phyloP scores from a whole-genome alignment of 2,797 vertebrate genomes.

The Microcaecilia unicolor region DNA sequence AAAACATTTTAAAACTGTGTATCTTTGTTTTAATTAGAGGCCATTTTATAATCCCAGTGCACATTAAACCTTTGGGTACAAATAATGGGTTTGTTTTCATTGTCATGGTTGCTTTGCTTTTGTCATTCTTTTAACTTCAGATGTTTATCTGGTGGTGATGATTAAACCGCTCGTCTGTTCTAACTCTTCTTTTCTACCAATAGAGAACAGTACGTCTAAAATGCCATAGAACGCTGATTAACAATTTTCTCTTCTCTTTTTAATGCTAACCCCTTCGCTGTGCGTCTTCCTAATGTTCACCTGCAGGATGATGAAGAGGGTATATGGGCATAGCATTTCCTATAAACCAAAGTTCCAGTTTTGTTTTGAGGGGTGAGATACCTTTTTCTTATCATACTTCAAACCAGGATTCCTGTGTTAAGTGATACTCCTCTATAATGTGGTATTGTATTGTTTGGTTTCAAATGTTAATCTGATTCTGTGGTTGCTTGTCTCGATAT shows the following conservation, averaged over 20 bases:
- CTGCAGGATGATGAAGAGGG: slow-evolving; percentile 95
- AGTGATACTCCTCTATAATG: no score
- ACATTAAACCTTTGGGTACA: slow-evolving; percentile 20
- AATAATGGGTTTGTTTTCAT: slow-evolving; percentile 15
- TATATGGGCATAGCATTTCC: slow-evolving; percentile 91
- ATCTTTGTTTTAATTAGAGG: slow-evolving; percentile 26
- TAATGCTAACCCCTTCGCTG: slow-evolving; percentile 43
- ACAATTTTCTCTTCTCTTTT: slow-evolving; percentile 57
- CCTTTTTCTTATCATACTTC: slow-evolving; percentile 29
- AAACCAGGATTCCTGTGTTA: neutral
- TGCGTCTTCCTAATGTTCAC: slow-evolving; percentile 36
- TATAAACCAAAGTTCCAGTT: slow-evolving; percentile 87
- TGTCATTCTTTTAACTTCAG: slow-evolving; percentile 15
- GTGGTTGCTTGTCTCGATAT: no score
- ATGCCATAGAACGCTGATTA: slow-evolving; percentile 36
- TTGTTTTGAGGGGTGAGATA: slow-evolving; percentile 90
- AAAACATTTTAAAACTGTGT: no score
- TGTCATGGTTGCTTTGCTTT: slow-evolving; percentile 37
- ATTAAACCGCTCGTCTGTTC: slow-evolving; percentile 19
- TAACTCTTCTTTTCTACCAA: slow-evolving; percentile 24
- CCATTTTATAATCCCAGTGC: slow-evolving; percentile 38
- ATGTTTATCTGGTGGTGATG: slow-evolving; percentile 22
- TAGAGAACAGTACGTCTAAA: slow-evolving; percentile 23
- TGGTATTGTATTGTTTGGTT: neutral
- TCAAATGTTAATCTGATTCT: no score